Conservation (phyloP, 2,113 vertebrate species). For the Neoarius graeffei region DNA sequence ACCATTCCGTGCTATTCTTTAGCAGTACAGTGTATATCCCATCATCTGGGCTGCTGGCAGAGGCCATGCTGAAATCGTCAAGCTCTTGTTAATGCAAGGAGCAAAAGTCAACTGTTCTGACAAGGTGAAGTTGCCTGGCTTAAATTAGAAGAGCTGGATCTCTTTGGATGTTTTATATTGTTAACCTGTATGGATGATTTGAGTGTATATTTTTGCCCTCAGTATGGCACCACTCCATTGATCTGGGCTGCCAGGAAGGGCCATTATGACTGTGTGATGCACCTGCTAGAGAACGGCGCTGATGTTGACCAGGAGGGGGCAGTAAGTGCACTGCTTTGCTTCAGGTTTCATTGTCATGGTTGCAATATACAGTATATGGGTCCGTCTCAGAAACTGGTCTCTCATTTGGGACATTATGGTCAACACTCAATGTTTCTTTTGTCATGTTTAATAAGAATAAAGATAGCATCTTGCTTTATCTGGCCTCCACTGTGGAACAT, state of each 20-base stretch:
- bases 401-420: too few relatives aligned
- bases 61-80: constrained; percentile 88
- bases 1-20: constrained; percentile 20
- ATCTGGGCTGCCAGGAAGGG: constrained; percentile 96
- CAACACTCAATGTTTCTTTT: too few relatives aligned
- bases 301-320: constrained; percentile 98
- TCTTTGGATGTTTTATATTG: background rate
- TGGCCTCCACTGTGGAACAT: too few relatives aligned
- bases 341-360: background rate
- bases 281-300: constrained; percentile 90
- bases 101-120: constrained; percentile 98
- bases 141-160: background rate
- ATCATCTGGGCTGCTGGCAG: constrained; percentile 97
- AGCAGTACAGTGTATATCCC: constrained; percentile 97
- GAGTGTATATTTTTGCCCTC: background rate
- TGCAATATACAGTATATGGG: background rate
- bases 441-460: too few relatives aligned
- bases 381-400: too few relatives aligned
- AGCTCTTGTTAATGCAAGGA: constrained; percentile 82
- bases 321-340: constrained; percentile 68
- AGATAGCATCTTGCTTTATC: too few relatives aligned
- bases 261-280: constrained; percentile 89
- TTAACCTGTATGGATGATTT: background rate
- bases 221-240: constrained; percentile 95
- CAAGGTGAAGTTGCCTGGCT: constrained; percentile 76